These are phyloP conservation scores for Squalus acanthias DNA, from an alignment of 2,797 vertebrate genomes.

Conservation along the genomic window DNA sequence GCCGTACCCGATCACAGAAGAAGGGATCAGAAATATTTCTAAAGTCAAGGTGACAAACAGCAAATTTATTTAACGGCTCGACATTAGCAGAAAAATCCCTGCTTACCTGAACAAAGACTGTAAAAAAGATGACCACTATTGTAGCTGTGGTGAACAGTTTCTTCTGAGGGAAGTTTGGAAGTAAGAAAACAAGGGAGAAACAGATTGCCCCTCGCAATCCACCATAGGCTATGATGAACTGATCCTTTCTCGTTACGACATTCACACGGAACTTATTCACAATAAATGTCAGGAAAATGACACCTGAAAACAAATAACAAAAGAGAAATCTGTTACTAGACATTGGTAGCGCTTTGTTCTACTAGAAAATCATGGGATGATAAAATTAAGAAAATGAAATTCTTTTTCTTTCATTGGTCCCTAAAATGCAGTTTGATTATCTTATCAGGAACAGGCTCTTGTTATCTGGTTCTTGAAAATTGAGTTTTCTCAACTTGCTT, in stretches of 20 bases:
- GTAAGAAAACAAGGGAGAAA: constrained; percentile 58
- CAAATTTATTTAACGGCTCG: not conserved
- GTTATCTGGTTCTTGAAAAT: not conserved
- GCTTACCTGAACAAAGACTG: constrained; percentile 56
- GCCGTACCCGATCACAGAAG: not conserved
- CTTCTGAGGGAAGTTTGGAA: constrained; percentile 56
- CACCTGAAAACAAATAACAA: constrained; percentile 47
- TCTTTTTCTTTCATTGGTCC: not conserved
- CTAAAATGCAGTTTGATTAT: not conserved
- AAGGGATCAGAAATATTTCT: not conserved
- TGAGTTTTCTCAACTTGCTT: not conserved
- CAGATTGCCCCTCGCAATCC: constrained; percentile 57
- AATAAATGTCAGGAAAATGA: constrained; percentile 58
- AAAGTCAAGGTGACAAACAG: not conserved
- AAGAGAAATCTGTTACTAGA: not conserved
- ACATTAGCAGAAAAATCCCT: not conserved
- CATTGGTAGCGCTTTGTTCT: not conserved
- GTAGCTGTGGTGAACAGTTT: constrained; percentile 59
- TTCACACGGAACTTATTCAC: constrained; percentile 56
- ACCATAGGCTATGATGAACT: constrained; percentile 58
- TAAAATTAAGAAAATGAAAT: not conserved
- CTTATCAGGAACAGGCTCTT: not conserved
- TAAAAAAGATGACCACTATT: constrained; percentile 60
- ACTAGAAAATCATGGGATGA: not conserved
- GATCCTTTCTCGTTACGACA: constrained; percentile 56